Base-by-base conservation (phyloP, 2,888 invertebrate species). In the Leptopilina drosophilae region DNA sequence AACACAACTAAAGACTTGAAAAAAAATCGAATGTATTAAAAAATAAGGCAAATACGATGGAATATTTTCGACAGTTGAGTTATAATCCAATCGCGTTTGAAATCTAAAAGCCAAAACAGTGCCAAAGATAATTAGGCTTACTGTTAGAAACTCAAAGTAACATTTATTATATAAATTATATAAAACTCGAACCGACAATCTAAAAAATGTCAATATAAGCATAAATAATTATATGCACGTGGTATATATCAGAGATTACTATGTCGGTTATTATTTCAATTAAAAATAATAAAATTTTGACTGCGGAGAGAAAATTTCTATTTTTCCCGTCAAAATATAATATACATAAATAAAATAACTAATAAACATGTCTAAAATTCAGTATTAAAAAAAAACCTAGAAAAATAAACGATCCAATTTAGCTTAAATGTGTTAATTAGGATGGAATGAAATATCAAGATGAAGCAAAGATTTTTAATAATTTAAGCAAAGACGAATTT, bases 51-150 rank as follows among this genome's bases (percentile, higher is more conserved):
- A 26, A 26, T 69, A 8, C 26, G 49, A 69, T 6, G 20, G 53
- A 69, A 73, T 73, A 73, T 73, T 56, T 73, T 73, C 56, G 56
- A 73, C 56, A 69, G 11, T 5, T 49, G 26, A 73, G 56, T 73
- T 40, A 42, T 56, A 56, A 42, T 56, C n/a, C 49, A 56, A 14
- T 73, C n/a, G 49, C 20, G 49, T 69, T 73, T 33, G 73, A 33
- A 56, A 73, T 33, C 26, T 56, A 73, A 73, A 73, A 73, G 73
- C 73, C 73, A 73, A 73, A 56, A 53, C 73, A 73, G 73, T 73
- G 73, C 73, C 73, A 73, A 73, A 73, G 12, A 12, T 73, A 73
- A 56, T 73, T 73, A 73, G 33, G 56, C 73, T 53, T 73, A 73
- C 73, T 73, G 56, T 53, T 73, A 73, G 33, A 56, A 73, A 56